phyloP scores from a whole-genome alignment of 1,140 invertebrate genomes.

The Mercenaria mercenaria region DNA sequence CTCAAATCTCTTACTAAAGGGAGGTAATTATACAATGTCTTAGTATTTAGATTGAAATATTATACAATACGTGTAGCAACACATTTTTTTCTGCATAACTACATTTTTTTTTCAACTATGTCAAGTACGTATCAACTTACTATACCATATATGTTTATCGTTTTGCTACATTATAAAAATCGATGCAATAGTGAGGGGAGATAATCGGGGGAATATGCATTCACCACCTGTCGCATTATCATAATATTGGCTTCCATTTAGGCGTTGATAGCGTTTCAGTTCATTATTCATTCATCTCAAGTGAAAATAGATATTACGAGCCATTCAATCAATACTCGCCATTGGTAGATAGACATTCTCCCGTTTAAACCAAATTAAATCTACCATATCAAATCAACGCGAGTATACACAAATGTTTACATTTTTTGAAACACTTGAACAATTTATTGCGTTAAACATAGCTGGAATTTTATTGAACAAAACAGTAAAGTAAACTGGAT shows the following conservation, averaged over 20 bases:
- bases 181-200: background rate
- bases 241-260: slow-evolving; percentile 16
- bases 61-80: no score
- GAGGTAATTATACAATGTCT: no score
- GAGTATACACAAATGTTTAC: slow-evolving; percentile 1
- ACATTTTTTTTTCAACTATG: no score
- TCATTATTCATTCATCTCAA: background rate
- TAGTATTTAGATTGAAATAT: no score
- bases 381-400: no score
- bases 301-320: background rate
- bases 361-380: no score
- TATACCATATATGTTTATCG: no score
- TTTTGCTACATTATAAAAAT: background rate
- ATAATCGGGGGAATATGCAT: background rate
- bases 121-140: no score
- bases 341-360: background rate
- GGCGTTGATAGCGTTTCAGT: background rate
- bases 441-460: slow-evolving; percentile 21
- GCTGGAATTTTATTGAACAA: slow-evolving; percentile 46
- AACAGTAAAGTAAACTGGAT: slow-evolving; percentile 25
- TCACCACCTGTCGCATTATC: slow-evolving; percentile 29
- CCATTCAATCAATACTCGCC: background rate
- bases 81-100: no score
- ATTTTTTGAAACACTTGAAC: slow-evolving; percentile 34
- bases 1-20: no score